Percentiles rank a stretch among this genome's conserved stretches.
phyloP scores from a whole-genome alignment of 2,113 vertebrate species.

The Gorsachius goisagi region DNA sequence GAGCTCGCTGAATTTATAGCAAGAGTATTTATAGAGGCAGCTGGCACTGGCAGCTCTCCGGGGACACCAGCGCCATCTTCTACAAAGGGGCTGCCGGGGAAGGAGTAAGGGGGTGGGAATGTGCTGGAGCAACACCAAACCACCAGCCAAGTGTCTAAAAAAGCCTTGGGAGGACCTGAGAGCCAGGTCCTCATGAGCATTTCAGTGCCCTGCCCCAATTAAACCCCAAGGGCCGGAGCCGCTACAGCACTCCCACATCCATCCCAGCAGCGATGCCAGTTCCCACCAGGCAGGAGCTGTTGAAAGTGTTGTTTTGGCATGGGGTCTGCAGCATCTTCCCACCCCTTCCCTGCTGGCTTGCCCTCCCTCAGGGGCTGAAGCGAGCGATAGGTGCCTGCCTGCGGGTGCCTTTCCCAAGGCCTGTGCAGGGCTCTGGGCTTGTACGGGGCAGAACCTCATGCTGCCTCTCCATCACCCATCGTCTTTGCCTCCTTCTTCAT shows the following conservation, averaged over 20 bases:
- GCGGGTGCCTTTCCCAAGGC: background rate
- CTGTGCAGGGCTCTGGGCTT: background rate
- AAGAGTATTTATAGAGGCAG: constrained; percentile 34
- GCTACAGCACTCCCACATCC: background rate
- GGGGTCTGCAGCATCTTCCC: background rate
- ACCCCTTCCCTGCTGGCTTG: background rate
- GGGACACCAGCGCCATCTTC: background rate
- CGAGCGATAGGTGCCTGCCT: rapidly evolving
- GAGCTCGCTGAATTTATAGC: background rate
- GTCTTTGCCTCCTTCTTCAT: background rate
- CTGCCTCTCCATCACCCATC: background rate
- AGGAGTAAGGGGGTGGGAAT: background rate
- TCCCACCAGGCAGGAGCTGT: background rate
- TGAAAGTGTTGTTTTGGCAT: background rate
- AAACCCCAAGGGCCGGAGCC: background rate
- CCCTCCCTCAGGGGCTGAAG: background rate
- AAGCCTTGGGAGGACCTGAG: background rate
- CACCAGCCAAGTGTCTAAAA: background rate
- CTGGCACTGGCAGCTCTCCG: background rate
- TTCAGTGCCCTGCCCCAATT: background rate
- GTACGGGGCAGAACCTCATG: background rate
- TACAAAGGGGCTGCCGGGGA: background rate
- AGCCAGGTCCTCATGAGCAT: background rate
- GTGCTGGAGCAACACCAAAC: background rate
- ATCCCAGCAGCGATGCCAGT: background rate